phyloP scores from a whole-genome alignment of 2,797 vertebrate genomes.

The Diplodus sargus region DNA sequence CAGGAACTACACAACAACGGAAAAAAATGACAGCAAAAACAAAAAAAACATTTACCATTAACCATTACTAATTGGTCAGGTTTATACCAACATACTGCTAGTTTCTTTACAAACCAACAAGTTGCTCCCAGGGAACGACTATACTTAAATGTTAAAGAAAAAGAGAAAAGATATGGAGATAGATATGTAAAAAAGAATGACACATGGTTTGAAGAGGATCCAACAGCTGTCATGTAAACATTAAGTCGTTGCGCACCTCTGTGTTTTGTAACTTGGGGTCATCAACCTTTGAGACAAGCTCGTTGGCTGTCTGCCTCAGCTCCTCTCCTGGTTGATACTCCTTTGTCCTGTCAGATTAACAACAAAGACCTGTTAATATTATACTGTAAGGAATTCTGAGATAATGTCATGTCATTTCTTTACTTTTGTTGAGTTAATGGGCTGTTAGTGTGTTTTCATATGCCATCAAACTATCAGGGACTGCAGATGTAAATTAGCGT shows the following conservation, averaged over 20 bases:
- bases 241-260: slow-evolving; percentile 87
- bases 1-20: slow-evolving; percentile 93
- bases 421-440: no score
- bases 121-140: slow-evolving; percentile 16
- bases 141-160: slow-evolving; percentile 45
- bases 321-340: slow-evolving; percentile 95
- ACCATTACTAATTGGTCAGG: slow-evolving; percentile 56
- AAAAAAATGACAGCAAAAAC: slow-evolving; percentile 72
- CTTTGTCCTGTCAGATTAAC: slow-evolving; percentile 87
- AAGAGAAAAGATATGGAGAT: slow-evolving; percentile 57
- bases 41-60: slow-evolving; percentile 72
- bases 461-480: no score
- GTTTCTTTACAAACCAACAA: slow-evolving; percentile 19
- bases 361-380: slow-evolving; percentile 12
- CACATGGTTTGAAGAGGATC: slow-evolving; percentile 10
- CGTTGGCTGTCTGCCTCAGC: slow-evolving; percentile 91
- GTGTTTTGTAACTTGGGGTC: slow-evolving; percentile 96
- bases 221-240: background rate
- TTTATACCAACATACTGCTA: slow-evolving; percentile 38
- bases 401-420: background rate
- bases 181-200: slow-evolving; percentile 57
- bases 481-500: no score
- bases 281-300: slow-evolving; percentile 94
- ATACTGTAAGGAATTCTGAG: background rate
- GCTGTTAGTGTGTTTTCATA: no score